These are phyloP conservation scores for Lethenteron reissneri DNA, from an alignment of 2,113 vertebrate genomes.

Conservation along the genomic window DNA sequence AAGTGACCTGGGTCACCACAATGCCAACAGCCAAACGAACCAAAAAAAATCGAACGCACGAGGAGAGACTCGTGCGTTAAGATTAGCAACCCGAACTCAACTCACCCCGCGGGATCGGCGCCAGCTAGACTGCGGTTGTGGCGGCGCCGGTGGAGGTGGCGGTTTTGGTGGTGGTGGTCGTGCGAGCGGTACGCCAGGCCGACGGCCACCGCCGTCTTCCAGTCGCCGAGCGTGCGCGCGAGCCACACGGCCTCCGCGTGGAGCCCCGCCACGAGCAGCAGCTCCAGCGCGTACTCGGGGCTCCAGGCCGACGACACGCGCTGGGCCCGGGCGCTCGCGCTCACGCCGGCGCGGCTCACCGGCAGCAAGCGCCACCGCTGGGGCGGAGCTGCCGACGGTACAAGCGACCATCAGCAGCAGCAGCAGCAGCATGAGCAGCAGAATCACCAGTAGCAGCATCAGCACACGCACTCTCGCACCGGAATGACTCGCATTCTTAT, in stretches of 20 bases:
- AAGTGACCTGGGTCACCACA: no score
- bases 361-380: slow-evolving; percentile 25
- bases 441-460: neutral
- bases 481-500: no score
- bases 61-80: neutral
- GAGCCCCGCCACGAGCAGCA: slow-evolving; percentile 55
- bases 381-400: no score
- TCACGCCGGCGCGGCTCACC: slow-evolving; percentile 30
- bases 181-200: slow-evolving; percentile 39
- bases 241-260: slow-evolving; percentile 69
- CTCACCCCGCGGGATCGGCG: neutral
- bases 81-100: neutral
- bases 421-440: slow-evolving; percentile 18
- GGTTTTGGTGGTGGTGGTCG: slow-evolving; percentile 14
- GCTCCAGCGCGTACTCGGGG: slow-evolving; percentile 52
- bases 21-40: no score
- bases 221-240: slow-evolving; percentile 51
- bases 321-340: slow-evolving; percentile 35
- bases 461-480: neutral
- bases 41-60: no score
- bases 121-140: neutral
- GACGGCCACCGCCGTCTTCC: slow-evolving; percentile 58
- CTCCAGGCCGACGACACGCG: slow-evolving; percentile 66
- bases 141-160: neutral
- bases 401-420: no score